Evolutionary conservation across 2,113 vertebrate species (phyloP).

Genomic region (Phaethornis superciliosus): DNA sequence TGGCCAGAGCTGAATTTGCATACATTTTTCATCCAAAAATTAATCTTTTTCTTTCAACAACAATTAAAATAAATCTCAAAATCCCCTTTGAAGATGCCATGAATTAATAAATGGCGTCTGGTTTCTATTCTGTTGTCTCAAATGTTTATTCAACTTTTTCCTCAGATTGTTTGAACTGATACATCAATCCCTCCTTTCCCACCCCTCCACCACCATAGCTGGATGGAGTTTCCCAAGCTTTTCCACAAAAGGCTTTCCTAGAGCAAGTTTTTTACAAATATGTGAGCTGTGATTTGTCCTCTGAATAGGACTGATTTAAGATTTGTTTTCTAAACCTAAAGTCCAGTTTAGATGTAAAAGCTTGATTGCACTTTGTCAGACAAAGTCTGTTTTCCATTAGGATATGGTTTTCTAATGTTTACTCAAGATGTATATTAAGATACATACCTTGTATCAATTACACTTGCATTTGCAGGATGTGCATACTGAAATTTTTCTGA

Average conservation of each 20-base stretch:
- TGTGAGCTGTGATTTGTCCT: slow-evolving; percentile 57
- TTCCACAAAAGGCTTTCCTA: slow-evolving; percentile 34
- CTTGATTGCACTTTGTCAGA: slow-evolving; percentile 27
- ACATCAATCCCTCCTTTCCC: slow-evolving; percentile 57
- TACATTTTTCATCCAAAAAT: slow-evolving; percentile 52
- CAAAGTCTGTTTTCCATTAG: slow-evolving; percentile 65
- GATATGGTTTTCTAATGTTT: slow-evolving; percentile 55
- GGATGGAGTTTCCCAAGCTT: slow-evolving; percentile 55
- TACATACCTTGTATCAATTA: slow-evolving; percentile 72
- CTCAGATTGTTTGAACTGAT: slow-evolving; percentile 66
- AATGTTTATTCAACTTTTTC: slow-evolving; percentile 67
- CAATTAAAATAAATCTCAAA: slow-evolving; percentile 65
- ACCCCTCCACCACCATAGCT: slow-evolving; percentile 59
- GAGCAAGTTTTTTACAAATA: slow-evolving; percentile 40
- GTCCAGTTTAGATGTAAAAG: slow-evolving; percentile 59
- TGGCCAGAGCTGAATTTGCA: slow-evolving; percentile 46
- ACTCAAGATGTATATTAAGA: slow-evolving; percentile 68
- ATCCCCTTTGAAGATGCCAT: slow-evolving; percentile 47
- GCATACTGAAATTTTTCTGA: slow-evolving; percentile 57
- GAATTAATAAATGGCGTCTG: slow-evolving; percentile 63
- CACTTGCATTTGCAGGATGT: slow-evolving; percentile 61
- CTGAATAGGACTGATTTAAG: slow-evolving; percentile 47
- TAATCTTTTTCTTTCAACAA: slow-evolving; percentile 58
- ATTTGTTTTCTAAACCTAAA: slow-evolving; percentile 53
- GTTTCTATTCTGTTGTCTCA: slow-evolving; percentile 73